Percentiles rank a stretch among this genome's conserved stretches.
Evolutionary conservation across 2,797 vertebrate genomes (phyloP).

Genomic region (Coregonus sp.): DNA sequence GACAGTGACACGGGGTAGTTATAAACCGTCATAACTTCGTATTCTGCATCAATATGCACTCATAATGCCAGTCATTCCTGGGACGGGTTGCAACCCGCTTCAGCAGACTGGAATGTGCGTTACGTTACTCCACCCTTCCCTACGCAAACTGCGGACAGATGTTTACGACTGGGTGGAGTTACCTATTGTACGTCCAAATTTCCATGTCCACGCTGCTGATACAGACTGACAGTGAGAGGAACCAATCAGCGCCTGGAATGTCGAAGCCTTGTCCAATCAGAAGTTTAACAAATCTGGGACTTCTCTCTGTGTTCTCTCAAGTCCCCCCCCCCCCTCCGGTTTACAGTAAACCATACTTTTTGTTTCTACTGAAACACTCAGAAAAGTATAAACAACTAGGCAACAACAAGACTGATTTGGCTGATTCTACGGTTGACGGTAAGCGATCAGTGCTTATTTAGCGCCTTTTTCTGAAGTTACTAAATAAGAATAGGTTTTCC

Average conservation of each 20-base stretch:
- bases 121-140: conserved; percentile 52
- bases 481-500: neutral
- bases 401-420: conserved; percentile 19
- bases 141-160: conserved; percentile 71
- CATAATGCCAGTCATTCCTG: conserved; percentile 57
- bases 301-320: neutral
- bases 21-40: too few relatives aligned
- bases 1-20: neutral
- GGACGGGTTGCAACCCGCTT: conserved; percentile 66
- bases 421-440: conserved; percentile 46
- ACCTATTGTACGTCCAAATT: conserved; percentile 64
- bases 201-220: conserved; percentile 54
- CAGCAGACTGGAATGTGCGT: conserved; percentile 56
- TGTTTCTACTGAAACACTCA: conserved; percentile 63
- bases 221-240: conserved; percentile 25
- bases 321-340: conserved; percentile 29
- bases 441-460: conserved; percentile 19
- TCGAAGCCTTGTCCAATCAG: conserved; percentile 60
- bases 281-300: conserved; percentile 67
- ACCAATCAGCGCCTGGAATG: conserved; percentile 61
- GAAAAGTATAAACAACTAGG: conserved; percentile 14
- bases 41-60: too few relatives aligned
- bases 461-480: neutral
- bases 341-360: conserved; percentile 51
- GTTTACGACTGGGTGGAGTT: conserved; percentile 76